Conservation (phyloP, 2,797 vertebrate species). For the Peromyscus melanophrys region DNA sequence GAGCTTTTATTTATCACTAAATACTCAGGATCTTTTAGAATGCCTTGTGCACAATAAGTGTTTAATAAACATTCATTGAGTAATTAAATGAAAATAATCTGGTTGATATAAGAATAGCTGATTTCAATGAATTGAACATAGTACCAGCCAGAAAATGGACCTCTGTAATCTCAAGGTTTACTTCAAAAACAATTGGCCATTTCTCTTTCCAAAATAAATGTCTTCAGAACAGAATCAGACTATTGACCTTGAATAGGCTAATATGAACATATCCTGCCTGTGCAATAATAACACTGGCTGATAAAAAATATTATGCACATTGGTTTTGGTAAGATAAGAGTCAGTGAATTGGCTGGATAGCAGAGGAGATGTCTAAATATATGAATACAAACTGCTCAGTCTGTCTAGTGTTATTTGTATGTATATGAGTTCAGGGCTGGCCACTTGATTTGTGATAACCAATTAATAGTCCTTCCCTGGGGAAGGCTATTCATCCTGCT, state of each 20-base stretch:
- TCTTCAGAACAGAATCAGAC: background rate
- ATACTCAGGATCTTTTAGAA: background rate
- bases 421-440: background rate
- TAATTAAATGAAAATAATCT: background rate
- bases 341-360: background rate
- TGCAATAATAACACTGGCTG: background rate
- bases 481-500: background rate
- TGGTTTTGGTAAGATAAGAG: background rate
- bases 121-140: background rate
- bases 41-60: background rate
- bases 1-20: background rate
- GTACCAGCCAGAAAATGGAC: background rate
- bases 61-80: background rate
- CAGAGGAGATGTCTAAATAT: background rate
- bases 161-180: background rate
- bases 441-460: background rate
- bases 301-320: background rate
- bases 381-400: background rate
- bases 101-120: background rate
- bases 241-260: background rate
- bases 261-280: background rate
- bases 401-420: background rate
- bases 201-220: background rate
- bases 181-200: background rate
- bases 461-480: too few relatives aligned